Evolutionary conservation across 1,140 invertebrate genomes (phyloP).

Genomic region (Chironomus tepperi): DNA sequence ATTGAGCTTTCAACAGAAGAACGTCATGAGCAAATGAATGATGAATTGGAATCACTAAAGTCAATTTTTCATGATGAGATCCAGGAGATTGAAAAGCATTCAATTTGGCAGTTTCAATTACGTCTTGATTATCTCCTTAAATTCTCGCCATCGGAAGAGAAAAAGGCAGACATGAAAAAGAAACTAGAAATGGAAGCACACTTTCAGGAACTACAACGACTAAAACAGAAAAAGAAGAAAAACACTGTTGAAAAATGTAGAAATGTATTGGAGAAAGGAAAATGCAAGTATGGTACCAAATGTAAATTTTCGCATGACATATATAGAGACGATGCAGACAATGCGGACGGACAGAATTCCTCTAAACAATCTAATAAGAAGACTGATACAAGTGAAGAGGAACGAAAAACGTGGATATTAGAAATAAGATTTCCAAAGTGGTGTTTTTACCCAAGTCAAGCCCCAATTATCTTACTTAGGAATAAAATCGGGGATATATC

Average conservation of each 20-base stretch:
- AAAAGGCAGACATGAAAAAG: conserved; percentile 40
- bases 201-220: conserved; percentile 29
- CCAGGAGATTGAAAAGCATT: conserved; percentile 52
- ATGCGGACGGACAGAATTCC: conserved; percentile 29
- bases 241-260: conserved; percentile 55
- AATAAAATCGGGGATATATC: conserved; percentile 49
- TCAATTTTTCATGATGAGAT: conserved; percentile 63
- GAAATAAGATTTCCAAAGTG: conserved; percentile 63
- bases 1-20: conserved; percentile 38
- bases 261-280: conserved; percentile 51
- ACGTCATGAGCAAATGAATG: conserved; percentile 50
- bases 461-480: conserved; percentile 58
- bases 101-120: conserved; percentile 56
- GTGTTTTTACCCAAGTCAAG: conserved; percentile 60
- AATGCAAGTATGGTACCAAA: conserved; percentile 58
- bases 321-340: conserved; percentile 39
- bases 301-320: conserved; percentile 62
- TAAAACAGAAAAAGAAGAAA: conserved; percentile 33
- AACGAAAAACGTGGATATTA: conserved; percentile 46
- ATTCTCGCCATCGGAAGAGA: conserved; percentile 42
- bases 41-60: conserved; percentile 61
- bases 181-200: conserved; percentile 30
- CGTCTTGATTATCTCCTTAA: conserved; percentile 57
- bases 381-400: conserved; percentile 26
- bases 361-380: conserved; percentile 25